These are phyloP conservation scores for Numida meleagris DNA, from an alignment of 2,113 vertebrate species.

Conservation along the genomic window DNA sequence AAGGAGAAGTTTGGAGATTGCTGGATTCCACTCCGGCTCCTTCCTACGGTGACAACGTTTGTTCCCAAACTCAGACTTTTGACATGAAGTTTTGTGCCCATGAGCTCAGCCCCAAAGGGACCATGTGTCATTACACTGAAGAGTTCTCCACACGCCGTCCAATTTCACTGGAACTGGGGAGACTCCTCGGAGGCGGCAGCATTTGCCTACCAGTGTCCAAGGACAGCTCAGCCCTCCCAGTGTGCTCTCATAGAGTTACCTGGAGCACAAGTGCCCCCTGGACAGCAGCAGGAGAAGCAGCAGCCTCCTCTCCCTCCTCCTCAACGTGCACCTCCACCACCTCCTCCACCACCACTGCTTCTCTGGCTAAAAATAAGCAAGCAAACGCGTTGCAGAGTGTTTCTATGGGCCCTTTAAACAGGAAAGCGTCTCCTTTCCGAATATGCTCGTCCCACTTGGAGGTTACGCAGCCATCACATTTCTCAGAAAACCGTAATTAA, in stretches of 20 bases:
- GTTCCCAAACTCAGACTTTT: neutral
- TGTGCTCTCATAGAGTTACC: too few relatives aligned
- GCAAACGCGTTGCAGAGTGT: neutral
- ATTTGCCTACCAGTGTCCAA: neutral
- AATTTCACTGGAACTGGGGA: rapidly evolving
- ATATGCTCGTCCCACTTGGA: neutral
- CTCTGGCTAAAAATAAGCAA: neutral
- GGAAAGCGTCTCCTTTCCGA: neutral
- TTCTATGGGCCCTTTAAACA: neutral
- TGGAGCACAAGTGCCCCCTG: neutral
- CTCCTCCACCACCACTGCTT: neutral
- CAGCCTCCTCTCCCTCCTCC: neutral
- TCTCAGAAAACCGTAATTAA: neutral
- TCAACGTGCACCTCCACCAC: neutral
- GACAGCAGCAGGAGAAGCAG: neutral
- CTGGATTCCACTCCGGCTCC: neutral
- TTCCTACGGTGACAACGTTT: neutral
- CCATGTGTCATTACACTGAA: neutral
- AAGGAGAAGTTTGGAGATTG: slow-evolving; percentile 21
- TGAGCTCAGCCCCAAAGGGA: slow-evolving; percentile 36
- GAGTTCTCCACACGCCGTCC: neutral
- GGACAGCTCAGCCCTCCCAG: too few relatives aligned
- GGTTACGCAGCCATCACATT: neutral
- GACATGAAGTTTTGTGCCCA: neutral
- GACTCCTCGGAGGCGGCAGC: neutral